These are phyloP conservation scores for Chrysotoxum bicinctum DNA, from an alignment of 2,888 invertebrate genomes.

Conservation along the genomic window DNA sequence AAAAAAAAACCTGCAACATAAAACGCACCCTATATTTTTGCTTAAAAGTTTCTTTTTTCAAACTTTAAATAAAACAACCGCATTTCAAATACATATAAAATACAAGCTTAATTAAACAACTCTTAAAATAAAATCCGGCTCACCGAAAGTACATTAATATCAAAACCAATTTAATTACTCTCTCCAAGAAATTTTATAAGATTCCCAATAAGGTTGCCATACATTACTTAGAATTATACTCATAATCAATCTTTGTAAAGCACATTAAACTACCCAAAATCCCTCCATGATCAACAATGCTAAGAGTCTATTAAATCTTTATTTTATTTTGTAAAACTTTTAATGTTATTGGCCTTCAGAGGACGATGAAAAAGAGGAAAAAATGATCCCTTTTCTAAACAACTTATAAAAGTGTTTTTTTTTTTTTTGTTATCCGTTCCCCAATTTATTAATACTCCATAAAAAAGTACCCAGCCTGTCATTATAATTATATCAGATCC, in stretches of 20 bases:
- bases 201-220: not conserved
- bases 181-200: not conserved
- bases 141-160: not conserved
- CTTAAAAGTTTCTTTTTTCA: no score
- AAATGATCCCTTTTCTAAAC: conserved; percentile 6
- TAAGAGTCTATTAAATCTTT: conserved; percentile 5
- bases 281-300: not conserved
- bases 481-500: not conserved
- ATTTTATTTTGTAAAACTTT: conserved; percentile 13
- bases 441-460: conserved; percentile 2
- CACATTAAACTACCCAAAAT: not conserved
- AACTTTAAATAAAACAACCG: no score
- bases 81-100: no score
- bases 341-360: conserved; percentile 13
- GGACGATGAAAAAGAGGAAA: not conserved
- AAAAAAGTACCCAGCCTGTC: not conserved
- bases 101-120: no score
- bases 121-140: no score
- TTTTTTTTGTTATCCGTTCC: not conserved
- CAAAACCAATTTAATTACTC: not conserved
- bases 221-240: not conserved
- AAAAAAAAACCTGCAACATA: no score
- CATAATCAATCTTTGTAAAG: conserved; percentile 18
- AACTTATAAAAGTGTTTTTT: not conserved
- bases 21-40: no score